These are phyloP conservation scores for Todiramphus chloris DNA, from an alignment of 2,113 vertebrate species.

Conservation along the genomic window DNA sequence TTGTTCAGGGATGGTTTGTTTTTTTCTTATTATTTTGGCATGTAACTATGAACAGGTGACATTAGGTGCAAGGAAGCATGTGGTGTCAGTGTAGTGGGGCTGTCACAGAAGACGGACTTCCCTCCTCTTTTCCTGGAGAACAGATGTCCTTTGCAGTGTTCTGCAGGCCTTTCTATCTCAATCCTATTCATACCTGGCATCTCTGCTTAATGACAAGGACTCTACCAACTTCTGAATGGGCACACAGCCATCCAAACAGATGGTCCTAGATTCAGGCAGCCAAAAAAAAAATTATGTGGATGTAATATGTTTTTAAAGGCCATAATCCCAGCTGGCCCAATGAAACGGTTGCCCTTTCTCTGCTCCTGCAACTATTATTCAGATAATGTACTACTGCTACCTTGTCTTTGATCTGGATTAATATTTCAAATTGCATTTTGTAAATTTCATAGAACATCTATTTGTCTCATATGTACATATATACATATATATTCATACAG, in stretches of 20 bases:
- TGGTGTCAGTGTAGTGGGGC: background rate
- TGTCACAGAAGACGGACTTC: constrained; percentile 68
- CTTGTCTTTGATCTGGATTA: background rate
- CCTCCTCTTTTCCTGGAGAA: constrained; percentile 41
- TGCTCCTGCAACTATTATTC: background rate
- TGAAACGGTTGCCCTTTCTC: background rate
- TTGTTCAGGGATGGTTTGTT: background rate
- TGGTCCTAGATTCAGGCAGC: background rate
- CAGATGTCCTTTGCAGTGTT: constrained; percentile 62
- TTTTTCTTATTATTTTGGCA: constrained; percentile 44
- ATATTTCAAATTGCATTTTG: background rate
- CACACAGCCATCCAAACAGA: constrained; percentile 55
- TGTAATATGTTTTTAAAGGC: constrained; percentile 42
- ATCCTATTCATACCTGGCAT: constrained; percentile 59
- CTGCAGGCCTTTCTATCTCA: constrained; percentile 36
- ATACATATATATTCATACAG: background rate
- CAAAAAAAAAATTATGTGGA: background rate
- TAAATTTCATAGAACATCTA: background rate
- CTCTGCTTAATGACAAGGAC: constrained; percentile 40
- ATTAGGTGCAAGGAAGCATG: constrained; percentile 43
- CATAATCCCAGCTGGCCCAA: background rate
- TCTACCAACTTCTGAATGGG: constrained; percentile 26
- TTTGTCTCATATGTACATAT: background rate
- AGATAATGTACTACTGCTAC: background rate
- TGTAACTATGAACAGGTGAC: constrained; percentile 49